Base-by-base conservation (phyloP, 2,888 invertebrate genomes). In the Xestia sexstrigata region DNA sequence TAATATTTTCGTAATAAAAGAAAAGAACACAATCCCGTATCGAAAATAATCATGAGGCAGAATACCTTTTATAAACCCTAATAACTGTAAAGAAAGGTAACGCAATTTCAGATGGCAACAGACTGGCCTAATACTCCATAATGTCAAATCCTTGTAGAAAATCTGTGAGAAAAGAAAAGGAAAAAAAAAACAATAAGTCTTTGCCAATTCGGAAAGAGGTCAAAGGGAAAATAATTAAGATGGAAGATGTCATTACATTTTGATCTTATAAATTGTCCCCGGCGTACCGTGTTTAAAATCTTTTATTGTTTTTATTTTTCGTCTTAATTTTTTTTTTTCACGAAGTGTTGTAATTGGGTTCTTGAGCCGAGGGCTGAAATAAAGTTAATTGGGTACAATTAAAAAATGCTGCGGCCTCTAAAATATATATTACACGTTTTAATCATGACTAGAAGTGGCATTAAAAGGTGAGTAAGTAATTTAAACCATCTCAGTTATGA, bases 331-430 rank as follows among this genome's bases (percentile, higher is more conserved):
- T 90, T 89, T 90, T 89, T 90, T 91, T 90, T 87, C 79, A 86
- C 88, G 82, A 90, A 90, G 88, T 90, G 90, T 92, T 93, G 90
- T 93, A 94, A 94, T 94, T 94, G 92, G 92, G 89, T 92, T 87
- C 85, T 90, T 88, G 89, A 89, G 90, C 90, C 87, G 88, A 91
- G 90, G 91, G 92, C 88, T 88, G 92, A 89, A 93, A 92, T 92
- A 91, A 93, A 92, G 91, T 93, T 94, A 95, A 95, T 94, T 95
- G 93, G 92, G 90, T 91, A 92, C 93, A 94, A 94, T 94, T 93
- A 94, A 93, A 94, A 94, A 93, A 92, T 88, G 91, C 92, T 91
- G 92, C 84, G 88, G 89, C 87, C 88, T 92, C 89, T 90, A 89
- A 93, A 92, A 93, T 62, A 92, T 92, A 90, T 93, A 90, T 90